Percentiles rank a stretch among this genome's conserved stretches.
phyloP scores from a whole-genome alignment of 2,113 vertebrate species.

The Smithornis capensis region DNA sequence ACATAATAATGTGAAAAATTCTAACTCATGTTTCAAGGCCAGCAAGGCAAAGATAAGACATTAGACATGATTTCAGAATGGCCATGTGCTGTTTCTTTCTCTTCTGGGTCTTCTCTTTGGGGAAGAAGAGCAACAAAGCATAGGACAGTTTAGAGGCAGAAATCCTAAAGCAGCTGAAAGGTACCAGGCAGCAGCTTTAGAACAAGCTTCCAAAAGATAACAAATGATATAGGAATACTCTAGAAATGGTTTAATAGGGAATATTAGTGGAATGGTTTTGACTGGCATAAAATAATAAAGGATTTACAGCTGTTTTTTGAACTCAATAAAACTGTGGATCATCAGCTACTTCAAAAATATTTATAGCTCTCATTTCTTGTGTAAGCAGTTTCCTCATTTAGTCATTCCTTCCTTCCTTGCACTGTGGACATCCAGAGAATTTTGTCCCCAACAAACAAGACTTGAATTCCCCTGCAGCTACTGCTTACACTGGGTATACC shows the following conservation, averaged over 20 bases:
- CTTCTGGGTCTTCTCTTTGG: neutral
- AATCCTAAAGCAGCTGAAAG: neutral
- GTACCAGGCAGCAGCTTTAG: neutral
- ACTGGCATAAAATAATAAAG: neutral
- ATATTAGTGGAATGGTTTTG: neutral
- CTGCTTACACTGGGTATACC: neutral
- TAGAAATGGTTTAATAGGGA: neutral
- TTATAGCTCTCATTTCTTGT: neutral
- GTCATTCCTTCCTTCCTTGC: neutral
- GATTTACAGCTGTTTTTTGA: neutral
- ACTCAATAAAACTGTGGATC: neutral
- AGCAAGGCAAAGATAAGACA: neutral
- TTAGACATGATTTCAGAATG: neutral
- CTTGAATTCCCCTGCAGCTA: neutral
- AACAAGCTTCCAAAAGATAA: neutral
- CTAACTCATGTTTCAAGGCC: neutral
- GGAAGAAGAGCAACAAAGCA: neutral
- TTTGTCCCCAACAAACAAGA: neutral
- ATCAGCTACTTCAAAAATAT: neutral
- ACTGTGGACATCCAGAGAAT: neutral
- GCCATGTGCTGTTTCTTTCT: neutral
- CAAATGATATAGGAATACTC: neutral
- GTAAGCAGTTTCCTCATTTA: neutral
- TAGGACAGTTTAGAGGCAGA: neutral
- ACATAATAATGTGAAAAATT: neutral